phyloP scores from a whole-genome alignment of 2,888 invertebrate species.

The Dastarcus helophoroides region DNA sequence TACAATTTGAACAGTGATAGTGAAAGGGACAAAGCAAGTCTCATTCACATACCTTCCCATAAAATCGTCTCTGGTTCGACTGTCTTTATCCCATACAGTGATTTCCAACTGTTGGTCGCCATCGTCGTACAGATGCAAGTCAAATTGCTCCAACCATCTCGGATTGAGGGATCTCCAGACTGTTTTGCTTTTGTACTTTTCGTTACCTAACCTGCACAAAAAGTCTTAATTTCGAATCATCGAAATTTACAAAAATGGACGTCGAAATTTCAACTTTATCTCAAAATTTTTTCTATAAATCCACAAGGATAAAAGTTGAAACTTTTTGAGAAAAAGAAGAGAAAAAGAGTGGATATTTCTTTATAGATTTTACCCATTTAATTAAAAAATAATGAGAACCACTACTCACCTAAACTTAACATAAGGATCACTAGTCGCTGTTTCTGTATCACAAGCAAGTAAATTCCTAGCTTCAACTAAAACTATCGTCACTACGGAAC shows the following conservation, averaged over 20 bases:
- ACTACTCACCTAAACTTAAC: conserved; percentile 78
- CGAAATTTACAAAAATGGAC: too few species aligned
- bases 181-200: conserved; percentile 94
- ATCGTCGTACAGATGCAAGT: conserved; percentile 91
- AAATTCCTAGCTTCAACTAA: conserved; percentile 90
- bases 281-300: too few species aligned
- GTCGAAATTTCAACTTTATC: too few species aligned
- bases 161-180: conserved; percentile 77
- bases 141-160: conserved; percentile 94
- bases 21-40: background rate
- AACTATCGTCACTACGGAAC: conserved; percentile 93
- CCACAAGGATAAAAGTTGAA: too few species aligned
- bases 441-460: conserved; percentile 75
- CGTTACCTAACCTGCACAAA: conserved; percentile 79
- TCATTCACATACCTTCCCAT: conserved; percentile 57
- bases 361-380: too few species aligned
- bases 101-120: conserved; percentile 86
- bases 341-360: too few species aligned
- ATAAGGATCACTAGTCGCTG: conserved; percentile 84
- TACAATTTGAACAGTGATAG: conserved; percentile 39
- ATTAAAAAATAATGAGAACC: too few species aligned
- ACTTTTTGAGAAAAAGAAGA: too few species aligned
- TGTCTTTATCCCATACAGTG: conserved; percentile 82
- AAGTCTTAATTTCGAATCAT: too few species aligned
- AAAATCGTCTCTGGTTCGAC: conserved; percentile 75